Base-by-base conservation (phyloP, 2,888 invertebrate species). In the Polyommatus iphigenia region DNA sequence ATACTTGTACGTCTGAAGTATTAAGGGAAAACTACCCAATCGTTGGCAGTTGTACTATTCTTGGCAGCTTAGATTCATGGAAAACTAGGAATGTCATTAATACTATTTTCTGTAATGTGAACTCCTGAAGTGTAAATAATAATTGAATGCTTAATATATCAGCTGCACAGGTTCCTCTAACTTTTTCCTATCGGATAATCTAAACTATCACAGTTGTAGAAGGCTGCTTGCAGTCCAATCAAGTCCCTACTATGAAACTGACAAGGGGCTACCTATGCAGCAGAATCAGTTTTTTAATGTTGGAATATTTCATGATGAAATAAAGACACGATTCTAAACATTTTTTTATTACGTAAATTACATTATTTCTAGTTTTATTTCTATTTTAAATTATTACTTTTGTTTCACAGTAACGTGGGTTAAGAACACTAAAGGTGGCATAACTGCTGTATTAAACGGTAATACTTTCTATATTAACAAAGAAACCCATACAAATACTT, bases 1-100 rank as follows among this genome's bases (percentile, higher is more conserved):
- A 79, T 77, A 54, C 18, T 54, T 18, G 18, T 54, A 54, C 54
- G 54, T 67, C 41, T 78, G 8, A 82, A 78, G 50, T 80, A 83
- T n/a, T 29, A 67, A 15, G 15, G 13, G 29, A 29, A 29, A 29
- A 29, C 5, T 67, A 32, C 18, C 6, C 24, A 15, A 54, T 1
- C 13, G 54, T 54, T 54, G 54, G 18, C 54, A 54, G 5, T 18
- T 54, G 18, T 54, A 54, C 54, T 54, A 54, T 54, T 15, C 3
- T 54, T 54, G 54, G 54, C 50, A 50, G 36, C 50, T 50, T 1
- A 36, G 36, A 50, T 54, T 18, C 4, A 54, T 15, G 18, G 15
- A 54, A 54, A 18, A 54, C 54, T 0, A 18, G 54, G 46, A 46
- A 46, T 46, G 46, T 10, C 3, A 46, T 3, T 41, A 46, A 46